phyloP scores from a whole-genome alignment of 2,797 vertebrate genomes.

The Chelmon rostratus region DNA sequence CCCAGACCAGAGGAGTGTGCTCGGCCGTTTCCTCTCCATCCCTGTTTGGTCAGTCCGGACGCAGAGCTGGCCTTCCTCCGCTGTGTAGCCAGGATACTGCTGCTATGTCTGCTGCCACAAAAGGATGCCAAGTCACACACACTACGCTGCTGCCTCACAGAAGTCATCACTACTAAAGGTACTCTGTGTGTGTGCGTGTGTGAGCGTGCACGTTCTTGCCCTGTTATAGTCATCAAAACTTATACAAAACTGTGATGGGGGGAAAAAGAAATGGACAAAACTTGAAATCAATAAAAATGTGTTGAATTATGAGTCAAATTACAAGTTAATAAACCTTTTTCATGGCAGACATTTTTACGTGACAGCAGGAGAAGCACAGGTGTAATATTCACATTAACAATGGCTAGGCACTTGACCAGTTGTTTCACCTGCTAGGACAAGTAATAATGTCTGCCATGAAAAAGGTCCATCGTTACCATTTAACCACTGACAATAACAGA shows the following conservation, averaged over 20 bases:
- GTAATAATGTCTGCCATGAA: not conserved
- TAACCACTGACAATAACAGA: not conserved
- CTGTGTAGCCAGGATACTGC: conserved; percentile 92
- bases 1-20: conserved; percentile 92
- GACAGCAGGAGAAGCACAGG: not conserved
- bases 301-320: not conserved
- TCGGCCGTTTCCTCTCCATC: conserved; percentile 92
- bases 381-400: not conserved
- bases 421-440: not conserved
- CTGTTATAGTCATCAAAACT: not conserved
- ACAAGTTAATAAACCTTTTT: not conserved
- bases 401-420: not conserved
- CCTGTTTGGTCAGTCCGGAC: conserved; percentile 90
- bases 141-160: conserved; percentile 94
- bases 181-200: not conserved
- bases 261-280: no score
- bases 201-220: no score
- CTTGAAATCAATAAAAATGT: no score
- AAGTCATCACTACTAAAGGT: conserved; percentile 92
- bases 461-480: not conserved
- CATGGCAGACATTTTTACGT: not conserved
- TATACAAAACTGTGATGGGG: no score
- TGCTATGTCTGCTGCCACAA: conserved; percentile 93
- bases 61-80: conserved; percentile 95
- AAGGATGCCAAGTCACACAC: conserved; percentile 93